Percentiles rank a stretch among this genome's conserved stretches.
These are phyloP conservation scores for Boloria euphrosyne DNA, from an alignment of 2,888 invertebrate genomes.

Conservation along the genomic window DNA sequence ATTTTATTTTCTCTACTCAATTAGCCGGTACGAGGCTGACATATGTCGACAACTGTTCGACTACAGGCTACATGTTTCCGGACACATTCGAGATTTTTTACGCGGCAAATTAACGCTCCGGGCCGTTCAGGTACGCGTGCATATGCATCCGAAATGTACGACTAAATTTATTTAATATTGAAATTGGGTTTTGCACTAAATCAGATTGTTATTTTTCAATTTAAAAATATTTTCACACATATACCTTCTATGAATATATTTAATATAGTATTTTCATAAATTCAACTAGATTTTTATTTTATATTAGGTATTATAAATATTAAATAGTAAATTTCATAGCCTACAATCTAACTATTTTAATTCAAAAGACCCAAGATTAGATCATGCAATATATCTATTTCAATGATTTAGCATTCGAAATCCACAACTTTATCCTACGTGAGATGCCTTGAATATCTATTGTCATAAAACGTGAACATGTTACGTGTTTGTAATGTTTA, in stretches of 20 bases:
- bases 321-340: too few species aligned
- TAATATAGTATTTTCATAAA: background rate
- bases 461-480: constrained; percentile 22
- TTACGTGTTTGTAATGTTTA: constrained; percentile 21
- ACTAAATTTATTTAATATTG: constrained; percentile 13
- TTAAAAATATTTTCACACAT: background rate
- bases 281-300: too few species aligned
- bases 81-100: constrained; percentile 67
- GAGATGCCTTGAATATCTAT: constrained; percentile 36
- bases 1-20: constrained; percentile 70
- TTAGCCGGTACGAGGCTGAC: constrained; percentile 63
- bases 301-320: too few species aligned
- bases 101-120: constrained; percentile 65
- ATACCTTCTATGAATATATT: background rate
- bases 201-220: constrained; percentile 1
- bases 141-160: constrained; percentile 41
- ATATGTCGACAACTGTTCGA: constrained; percentile 80
- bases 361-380: background rate
- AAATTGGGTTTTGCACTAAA: constrained; percentile 6
- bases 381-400: constrained; percentile 12
- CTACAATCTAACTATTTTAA: background rate
- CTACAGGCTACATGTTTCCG: constrained; percentile 74
- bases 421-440: constrained; percentile 37
- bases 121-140: constrained; percentile 56
- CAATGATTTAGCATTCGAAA: constrained; percentile 23